Evolutionary conservation across 2,797 vertebrate species (phyloP).

Genomic region (Epinephelus malabaricus): DNA sequence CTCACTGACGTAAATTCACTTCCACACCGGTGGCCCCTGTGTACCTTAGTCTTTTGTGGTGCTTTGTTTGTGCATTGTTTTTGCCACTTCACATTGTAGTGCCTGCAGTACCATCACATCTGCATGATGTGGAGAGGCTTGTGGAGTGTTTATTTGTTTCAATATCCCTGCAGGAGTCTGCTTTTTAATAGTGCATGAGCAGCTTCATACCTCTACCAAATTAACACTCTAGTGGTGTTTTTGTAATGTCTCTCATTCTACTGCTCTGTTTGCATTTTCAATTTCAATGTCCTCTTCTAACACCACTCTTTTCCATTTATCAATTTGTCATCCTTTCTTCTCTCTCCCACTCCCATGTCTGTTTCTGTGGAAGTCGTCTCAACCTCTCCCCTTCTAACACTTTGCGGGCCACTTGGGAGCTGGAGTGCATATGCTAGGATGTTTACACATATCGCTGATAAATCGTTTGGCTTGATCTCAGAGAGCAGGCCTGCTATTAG

Average conservation of each 20-base stretch:
- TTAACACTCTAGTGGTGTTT: conserved; percentile 74
- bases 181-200: conserved; percentile 72
- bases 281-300: conserved; percentile 45
- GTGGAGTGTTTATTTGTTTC: conserved; percentile 83
- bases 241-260: conserved; percentile 50
- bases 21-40: conserved; percentile 56
- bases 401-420: conserved; percentile 51
- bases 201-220: conserved; percentile 68
- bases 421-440: conserved; percentile 59
- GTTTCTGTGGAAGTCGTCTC: conserved; percentile 41
- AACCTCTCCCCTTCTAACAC: conserved; percentile 36
- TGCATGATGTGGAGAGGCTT: conserved; percentile 74
- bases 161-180: conserved; percentile 71
- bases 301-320: conserved; percentile 44
- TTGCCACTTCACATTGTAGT: conserved; percentile 75
- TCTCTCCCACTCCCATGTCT: conserved; percentile 18
- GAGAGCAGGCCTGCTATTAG: conserved; percentile 62
- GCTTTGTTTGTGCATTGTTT: conserved; percentile 73
- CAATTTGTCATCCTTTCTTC: conserved; percentile 42
- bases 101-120: conserved; percentile 68
- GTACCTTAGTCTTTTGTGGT: conserved; percentile 56
- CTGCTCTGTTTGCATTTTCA: conserved; percentile 55
- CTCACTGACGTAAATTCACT: conserved; percentile 69
- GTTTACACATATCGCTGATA: conserved; percentile 69
- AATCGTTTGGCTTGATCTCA: conserved; percentile 68